Percentiles rank a stretch among this genome's conserved stretches.
phyloP scores from a whole-genome alignment of 2,888 invertebrate species.

The Schizotus pectinicornis region DNA sequence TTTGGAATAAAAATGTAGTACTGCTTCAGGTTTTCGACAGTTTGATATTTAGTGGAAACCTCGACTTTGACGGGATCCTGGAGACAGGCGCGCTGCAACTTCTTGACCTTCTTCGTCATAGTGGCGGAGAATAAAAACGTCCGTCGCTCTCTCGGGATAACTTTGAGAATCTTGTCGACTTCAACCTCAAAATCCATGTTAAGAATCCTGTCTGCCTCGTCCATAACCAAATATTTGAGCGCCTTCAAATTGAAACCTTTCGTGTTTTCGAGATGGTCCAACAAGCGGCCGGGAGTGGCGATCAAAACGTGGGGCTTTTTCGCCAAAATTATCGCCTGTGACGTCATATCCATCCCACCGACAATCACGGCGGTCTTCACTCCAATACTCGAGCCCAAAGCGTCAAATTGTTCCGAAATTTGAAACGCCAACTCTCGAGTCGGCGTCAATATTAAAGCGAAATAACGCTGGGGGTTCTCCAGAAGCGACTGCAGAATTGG shows the following conservation, averaged over 20 bases:
- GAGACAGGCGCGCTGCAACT: slow-evolving; percentile 93
- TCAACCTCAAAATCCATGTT: slow-evolving; percentile 99
- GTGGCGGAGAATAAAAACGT: slow-evolving; percentile 98
- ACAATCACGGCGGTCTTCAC: slow-evolving; percentile 96
- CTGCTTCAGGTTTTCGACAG: slow-evolving; percentile 95
- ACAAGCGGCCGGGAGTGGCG: slow-evolving; percentile 93
- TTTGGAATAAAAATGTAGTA: slow-evolving; percentile 94
- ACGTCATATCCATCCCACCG: slow-evolving; percentile 98
- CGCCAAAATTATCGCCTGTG: slow-evolving; percentile 87
- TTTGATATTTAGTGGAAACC: slow-evolving; percentile 96
- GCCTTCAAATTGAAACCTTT: slow-evolving; percentile 84
- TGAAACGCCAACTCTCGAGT: slow-evolving; percentile 98
- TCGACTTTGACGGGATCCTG: slow-evolving; percentile 95
- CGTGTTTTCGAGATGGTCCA: slow-evolving; percentile 97
- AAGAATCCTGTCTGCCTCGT: slow-evolving; percentile 97
- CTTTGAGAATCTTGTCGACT: slow-evolving; percentile 92
- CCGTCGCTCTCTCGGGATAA: slow-evolving; percentile 87
- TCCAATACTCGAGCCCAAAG: slow-evolving; percentile 86
- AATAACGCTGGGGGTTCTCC: slow-evolving; percentile 91
- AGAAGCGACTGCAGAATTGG: slow-evolving; percentile 93
- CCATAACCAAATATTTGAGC: slow-evolving; percentile 79
- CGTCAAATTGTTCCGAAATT: slow-evolving; percentile 98
- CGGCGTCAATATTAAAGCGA: slow-evolving; percentile 92
- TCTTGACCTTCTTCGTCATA: slow-evolving; percentile 98
- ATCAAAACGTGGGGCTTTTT: slow-evolving; percentile 98